A percentile compares a stretch with the other conserved stretches of the same genome.
phyloP scores from a whole-genome alignment of 2,888 invertebrate species.

The Patella pellucida region DNA sequence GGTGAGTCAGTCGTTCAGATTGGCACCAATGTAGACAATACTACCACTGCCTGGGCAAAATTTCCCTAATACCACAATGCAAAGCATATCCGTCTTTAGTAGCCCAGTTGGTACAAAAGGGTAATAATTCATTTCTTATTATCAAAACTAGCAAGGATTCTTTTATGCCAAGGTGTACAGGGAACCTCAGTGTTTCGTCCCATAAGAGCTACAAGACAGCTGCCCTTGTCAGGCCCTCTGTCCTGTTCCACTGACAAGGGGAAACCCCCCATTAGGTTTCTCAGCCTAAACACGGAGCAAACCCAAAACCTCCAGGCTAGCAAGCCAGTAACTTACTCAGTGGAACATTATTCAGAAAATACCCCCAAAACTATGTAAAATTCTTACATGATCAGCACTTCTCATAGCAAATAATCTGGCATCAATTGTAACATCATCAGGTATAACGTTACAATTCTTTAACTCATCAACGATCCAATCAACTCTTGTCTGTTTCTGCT shows the following conservation, averaged over 20 bases:
- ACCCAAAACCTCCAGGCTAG: too few relatives aligned
- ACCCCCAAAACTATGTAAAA: neutral
- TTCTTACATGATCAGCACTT: slow-evolving; percentile 67
- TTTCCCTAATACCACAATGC: too few relatives aligned
- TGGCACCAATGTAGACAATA: too few relatives aligned
- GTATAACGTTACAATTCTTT: slow-evolving; percentile 63
- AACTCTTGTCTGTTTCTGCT: slow-evolving; percentile 66
- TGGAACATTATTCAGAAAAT: neutral
- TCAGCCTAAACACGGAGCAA: neutral
- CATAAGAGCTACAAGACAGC: too few relatives aligned
- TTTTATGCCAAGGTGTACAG: too few relatives aligned
- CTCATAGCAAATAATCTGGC: slow-evolving; percentile 67
- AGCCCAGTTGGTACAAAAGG: neutral
- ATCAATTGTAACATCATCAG: slow-evolving; percentile 64
- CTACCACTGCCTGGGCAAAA: neutral
- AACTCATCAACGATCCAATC: slow-evolving; percentile 69
- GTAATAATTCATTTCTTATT: neutral
- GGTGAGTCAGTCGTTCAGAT: too few relatives aligned
- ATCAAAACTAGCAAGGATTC: neutral
- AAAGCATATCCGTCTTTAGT: too few relatives aligned
- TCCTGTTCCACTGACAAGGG: too few relatives aligned
- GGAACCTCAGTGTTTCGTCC: too few relatives aligned
- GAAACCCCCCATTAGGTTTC: neutral
- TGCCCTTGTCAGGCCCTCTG: too few relatives aligned
- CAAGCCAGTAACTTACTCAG: neutral